Base-by-base conservation (phyloP, 2,113 vertebrate genomes). In the Eurystomus gularis region DNA sequence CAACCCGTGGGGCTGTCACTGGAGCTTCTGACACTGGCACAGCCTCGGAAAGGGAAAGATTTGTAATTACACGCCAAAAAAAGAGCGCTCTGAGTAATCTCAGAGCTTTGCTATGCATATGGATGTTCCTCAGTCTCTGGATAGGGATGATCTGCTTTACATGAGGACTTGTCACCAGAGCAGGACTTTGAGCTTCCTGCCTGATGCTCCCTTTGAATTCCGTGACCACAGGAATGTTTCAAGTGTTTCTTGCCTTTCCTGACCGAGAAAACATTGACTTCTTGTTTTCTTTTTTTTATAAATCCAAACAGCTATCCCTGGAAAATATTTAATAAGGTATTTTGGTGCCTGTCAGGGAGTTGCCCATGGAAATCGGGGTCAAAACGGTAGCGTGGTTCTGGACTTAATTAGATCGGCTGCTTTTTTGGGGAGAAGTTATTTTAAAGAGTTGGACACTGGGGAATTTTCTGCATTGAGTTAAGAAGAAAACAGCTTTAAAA, bases 81-180 rank as follows among this genome's bases (percentile, higher is more conserved):
- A 84, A 91, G 94, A 93, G 57, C 82, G 83, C 91, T 94, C 35
- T 39, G 93, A 96, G 83, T 97, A 96, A 96, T 96, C 95, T 87
- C 8, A 1, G 61, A 82, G 94, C 93, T 96, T 95, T 95, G 86
- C 69, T 55, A 64, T 94, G 86, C 94, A 96, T 96, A 96, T 93
- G 93, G 70, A 96, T 97, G 65, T 93, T 91, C 89, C 51, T 84
- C 94, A 71, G 86, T 91, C 91, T 96, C 94, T 86, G 95, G 91
- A 6, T 93, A 61, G 93, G 93, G 94, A 97, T 96, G 95, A 96
- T 95, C 93, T 95, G 87, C 95, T 97, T 91, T 95, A 89, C 84
- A 54, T 72, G 94, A 97, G 77, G n/a, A 29, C 91, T 92, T 96
- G 95, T 97, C 94, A 96, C 89, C 81, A 28, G 10, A 60, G 92